Base-by-base conservation (phyloP, 2,113 vertebrate species). In the Chelonoidis abingdonii region DNA sequence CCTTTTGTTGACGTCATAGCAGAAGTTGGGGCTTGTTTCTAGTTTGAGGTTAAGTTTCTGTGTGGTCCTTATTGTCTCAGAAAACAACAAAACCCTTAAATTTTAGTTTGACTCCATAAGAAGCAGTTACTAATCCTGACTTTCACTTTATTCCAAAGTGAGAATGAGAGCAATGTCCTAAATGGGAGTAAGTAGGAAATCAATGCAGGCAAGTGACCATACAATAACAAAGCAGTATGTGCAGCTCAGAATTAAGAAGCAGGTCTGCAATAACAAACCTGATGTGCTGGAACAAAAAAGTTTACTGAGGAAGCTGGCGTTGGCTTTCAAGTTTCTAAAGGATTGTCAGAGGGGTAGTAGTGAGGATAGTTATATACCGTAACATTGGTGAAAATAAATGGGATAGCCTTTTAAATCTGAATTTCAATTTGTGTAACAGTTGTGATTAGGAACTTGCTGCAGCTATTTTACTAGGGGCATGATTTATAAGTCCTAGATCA, bases 1-100 rank as follows among this genome's bases (percentile, higher is more conserved):
- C 0, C 0, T 41, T 88, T 79, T 82, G 47, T 12, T 12, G 1
- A 3, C 1, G 6, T 72, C 2, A 0, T 1, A 2, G 17, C 38
- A 10, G 76, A 41, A 65, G 16, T 59, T 59, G 57, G 19, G 65
- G 35, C 19, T 72, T 72, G 38, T 10, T 65, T 1, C 54, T 3
- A 0, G 11, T 53, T 24, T 1, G 24, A 25, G 49, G 25, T 53
- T 22, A 25, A 53, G 38, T 85, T 83, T 25, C 25, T 2, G 50
- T 16, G 12, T 49, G 8, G 13, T 29, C 59, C 54, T 38, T 4
- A 5, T 24, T 12, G 3, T 31, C 78, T 86, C 10, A 1, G 76
- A 41, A 65, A 1, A 75, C 19, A n/a, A 75, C 16, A 24, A 24
- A 27, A 47, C 21, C 35, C 19, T 38, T 38, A 38, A 47, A 17